Evolutionary conservation across 2,888 invertebrate genomes (phyloP).

Genomic region (Mechanitis mazaeus): DNA sequence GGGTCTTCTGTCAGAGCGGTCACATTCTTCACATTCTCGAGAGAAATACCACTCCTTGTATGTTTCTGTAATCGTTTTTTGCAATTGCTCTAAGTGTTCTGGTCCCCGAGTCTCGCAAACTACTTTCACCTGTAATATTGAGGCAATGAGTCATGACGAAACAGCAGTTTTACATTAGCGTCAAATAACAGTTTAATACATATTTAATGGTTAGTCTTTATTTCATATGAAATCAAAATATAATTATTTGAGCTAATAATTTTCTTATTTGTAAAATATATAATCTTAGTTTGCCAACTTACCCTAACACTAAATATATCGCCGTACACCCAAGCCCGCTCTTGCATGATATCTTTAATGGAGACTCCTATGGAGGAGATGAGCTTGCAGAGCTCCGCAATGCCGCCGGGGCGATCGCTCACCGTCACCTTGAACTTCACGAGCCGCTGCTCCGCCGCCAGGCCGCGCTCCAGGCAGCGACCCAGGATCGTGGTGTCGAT

Average conservation of each 20-base stretch:
- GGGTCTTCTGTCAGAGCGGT: conserved; percentile 37
- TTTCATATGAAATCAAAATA: no score
- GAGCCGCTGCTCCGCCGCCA: conserved; percentile 90
- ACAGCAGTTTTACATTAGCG: neutral
- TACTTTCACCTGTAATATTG: conserved; percentile 83
- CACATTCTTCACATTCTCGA: conserved; percentile 40
- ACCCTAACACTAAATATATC: conserved; percentile 85
- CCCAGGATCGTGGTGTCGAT: conserved; percentile 95
- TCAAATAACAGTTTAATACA: neutral
- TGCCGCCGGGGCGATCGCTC: conserved; percentile 91
- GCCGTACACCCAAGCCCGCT: conserved; percentile 93
- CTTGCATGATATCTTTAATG: conserved; percentile 97
- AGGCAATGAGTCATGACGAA: neutral
- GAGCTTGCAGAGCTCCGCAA: conserved; percentile 87
- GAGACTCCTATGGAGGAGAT: conserved; percentile 87
- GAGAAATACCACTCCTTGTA: conserved; percentile 79
- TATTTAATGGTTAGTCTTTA: no score
- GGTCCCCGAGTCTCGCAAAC: conserved; percentile 92
- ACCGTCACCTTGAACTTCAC: conserved; percentile 79
- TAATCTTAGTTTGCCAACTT: conserved; percentile 24
- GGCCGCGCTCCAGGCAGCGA: conserved; percentile 89
- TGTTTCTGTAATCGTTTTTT: conserved; percentile 55
- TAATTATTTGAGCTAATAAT: no score
- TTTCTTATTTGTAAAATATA: neutral
- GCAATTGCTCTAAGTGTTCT: conserved; percentile 79